Conservation (phyloP, 2,888 invertebrate species). For the Scaptomyza caliginosa region DNA sequence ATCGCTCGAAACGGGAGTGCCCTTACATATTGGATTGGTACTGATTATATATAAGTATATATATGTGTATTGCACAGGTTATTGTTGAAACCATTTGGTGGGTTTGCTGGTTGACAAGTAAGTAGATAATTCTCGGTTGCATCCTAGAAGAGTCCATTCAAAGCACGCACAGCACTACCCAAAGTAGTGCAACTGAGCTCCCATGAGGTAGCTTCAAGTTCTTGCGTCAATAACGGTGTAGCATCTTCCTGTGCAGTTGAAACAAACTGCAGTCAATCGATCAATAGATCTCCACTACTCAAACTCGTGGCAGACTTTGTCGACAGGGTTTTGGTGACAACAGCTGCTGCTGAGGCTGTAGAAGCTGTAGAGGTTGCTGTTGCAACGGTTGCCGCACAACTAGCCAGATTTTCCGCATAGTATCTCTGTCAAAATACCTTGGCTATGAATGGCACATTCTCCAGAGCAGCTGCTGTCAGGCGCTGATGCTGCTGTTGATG, state of each 20-base stretch:
- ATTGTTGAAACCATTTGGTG: conserved; percentile 71
- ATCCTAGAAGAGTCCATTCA: conserved; percentile 71
- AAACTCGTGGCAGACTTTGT: conserved; percentile 14
- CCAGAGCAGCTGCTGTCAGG: conserved; percentile 76
- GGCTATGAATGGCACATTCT: conserved; percentile 84
- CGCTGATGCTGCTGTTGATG: conserved; percentile 68
- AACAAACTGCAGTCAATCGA: conserved; percentile 83
- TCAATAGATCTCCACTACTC: conserved; percentile 66
- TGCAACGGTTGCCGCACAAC: conserved; percentile 48
- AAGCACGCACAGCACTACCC: conserved; percentile 76
- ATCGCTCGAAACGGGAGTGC: conserved; percentile 3
- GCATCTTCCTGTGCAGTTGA: conserved; percentile 53
- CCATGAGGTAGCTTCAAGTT: conserved; percentile 31
- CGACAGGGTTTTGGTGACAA: conserved; percentile 14
- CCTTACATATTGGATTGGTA: conserved; percentile 6
- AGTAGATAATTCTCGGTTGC: not conserved
- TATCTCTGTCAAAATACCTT: conserved; percentile 85
- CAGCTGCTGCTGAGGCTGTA: not conserved
- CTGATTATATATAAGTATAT: conserved; percentile 4
- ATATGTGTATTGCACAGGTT: conserved; percentile 64
- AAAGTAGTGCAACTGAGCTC: conserved; percentile 70
- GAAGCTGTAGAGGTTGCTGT: not conserved
- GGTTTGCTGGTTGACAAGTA: conserved; percentile 32
- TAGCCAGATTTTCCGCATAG: conserved; percentile 81
- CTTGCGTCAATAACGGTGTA: not conserved